phyloP scores from a whole-genome alignment of 1,140 invertebrate species.

The Hypothenemus hampei region DNA sequence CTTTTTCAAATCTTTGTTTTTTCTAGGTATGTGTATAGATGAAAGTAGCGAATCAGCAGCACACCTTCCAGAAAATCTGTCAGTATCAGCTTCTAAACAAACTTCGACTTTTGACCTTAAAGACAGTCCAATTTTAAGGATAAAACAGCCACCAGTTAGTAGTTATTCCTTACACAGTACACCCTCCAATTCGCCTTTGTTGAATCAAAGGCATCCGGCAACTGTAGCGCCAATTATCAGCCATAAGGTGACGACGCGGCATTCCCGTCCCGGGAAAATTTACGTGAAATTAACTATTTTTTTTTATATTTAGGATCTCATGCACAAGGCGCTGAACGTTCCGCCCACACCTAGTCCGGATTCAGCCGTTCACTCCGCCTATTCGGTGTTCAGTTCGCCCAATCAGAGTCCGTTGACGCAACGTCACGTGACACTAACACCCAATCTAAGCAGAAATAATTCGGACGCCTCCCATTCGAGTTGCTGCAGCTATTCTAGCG shows the following conservation, averaged over 20 bases:
- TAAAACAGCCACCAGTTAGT: constrained; percentile 48
- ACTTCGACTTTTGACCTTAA: constrained; percentile 32
- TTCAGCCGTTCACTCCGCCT: constrained; percentile 82
- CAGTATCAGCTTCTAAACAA: constrained; percentile 36
- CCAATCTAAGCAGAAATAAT: constrained; percentile 80
- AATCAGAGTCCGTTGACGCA: constrained; percentile 80
- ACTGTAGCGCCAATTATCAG: constrained; percentile 51
- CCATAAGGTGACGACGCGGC: constrained; percentile 42
- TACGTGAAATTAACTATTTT: background rate
- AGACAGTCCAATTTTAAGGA: constrained; percentile 39
- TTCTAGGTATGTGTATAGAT: constrained; percentile 24
- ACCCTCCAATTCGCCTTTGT: constrained; percentile 60
- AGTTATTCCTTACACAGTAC: constrained; percentile 55
- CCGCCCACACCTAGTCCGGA: constrained; percentile 73
- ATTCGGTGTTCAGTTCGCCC: constrained; percentile 72
- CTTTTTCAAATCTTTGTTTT: background rate
- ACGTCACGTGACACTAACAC: constrained; percentile 72
- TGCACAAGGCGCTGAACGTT: constrained; percentile 45
- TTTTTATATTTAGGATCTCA: constrained; percentile 50
- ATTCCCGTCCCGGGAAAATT: background rate
- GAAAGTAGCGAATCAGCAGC: constrained; percentile 20
- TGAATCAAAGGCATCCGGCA: constrained; percentile 54
- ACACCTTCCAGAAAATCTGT: constrained; percentile 41
- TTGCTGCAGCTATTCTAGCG: constrained; percentile 72
- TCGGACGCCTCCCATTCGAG: constrained; percentile 81